Evolutionary conservation across 2,113 vertebrate species (phyloP), one percentile per base, ranked within the genome.

Genomic region (Eira barbara): DNA sequence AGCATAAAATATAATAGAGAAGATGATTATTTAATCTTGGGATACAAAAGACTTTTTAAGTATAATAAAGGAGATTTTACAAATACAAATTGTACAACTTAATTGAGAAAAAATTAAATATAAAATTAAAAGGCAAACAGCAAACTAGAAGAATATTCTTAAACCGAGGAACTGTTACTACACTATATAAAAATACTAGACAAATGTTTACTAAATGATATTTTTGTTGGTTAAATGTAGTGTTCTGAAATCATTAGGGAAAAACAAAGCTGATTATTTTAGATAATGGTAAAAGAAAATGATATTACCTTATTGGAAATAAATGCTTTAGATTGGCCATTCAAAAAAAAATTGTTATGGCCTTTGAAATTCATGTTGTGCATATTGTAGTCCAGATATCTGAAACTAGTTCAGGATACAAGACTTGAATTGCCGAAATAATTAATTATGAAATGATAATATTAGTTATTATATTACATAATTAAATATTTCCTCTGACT

Each of bases 11-110:
- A 42, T 81, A 94, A 95, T 6, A 95, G 36, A 87, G 47, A 27
- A 94, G 83, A 79, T 90, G 81, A 96, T 69, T 80, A 93, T 98
- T 97, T 96, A 94, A 96, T 92, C 36, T 82, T 71, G 21, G 17
- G 29, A 29, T 65, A 78, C 27, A 91, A 92, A 96, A 27, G 31
- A 52, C 1, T 61, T 91, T 94, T 65, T 96, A 91, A 87, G 78
- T 73, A 93, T 89, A 96, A 81, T 85, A 91, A 93, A 90, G 80
- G 20, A 23, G 34, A 71, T 18, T 57, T 82, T 63, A 92, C 47
- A 97, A 92, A 91, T 73, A 93, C 18, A 93, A 91, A 93, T 73
- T 73, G 7, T 93, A 94, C 57, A 96, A 96, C 36, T 95, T 85
- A 86, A 89, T 88, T 83, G 57, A 95, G 80, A 95, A 91, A 74